These are phyloP conservation scores for Trichopria drosophilae DNA, from an alignment of 2,888 invertebrate species.

Conservation along the genomic window DNA sequence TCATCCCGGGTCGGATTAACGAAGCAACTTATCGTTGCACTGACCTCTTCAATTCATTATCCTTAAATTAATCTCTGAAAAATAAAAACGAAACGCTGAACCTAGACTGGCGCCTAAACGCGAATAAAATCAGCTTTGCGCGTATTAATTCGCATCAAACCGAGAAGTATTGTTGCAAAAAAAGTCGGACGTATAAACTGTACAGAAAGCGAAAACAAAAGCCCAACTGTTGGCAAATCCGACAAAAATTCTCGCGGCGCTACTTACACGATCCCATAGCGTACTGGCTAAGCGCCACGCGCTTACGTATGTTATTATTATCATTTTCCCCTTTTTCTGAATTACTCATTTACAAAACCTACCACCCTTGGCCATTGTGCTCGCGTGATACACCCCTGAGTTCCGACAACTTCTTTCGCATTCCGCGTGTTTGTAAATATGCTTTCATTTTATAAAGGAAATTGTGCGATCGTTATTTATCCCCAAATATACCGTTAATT, in stretches of 20 bases:
- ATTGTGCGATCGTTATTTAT: too few species aligned
- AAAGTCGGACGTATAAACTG: too few species aligned
- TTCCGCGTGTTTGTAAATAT: too few species aligned
- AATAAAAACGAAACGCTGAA: slow-evolving; percentile 4
- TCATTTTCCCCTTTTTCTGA: slow-evolving; percentile 30
- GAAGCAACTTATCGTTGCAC: too few species aligned
- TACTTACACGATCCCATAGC: slow-evolving; percentile 29
- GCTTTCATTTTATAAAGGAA: too few species aligned
- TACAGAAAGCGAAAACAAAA: slow-evolving; percentile 6
- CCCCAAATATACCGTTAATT: too few species aligned
- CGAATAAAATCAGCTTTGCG: slow-evolving; percentile 22
- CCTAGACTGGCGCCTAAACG: slow-evolving; percentile 15
- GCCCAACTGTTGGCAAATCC: slow-evolving; percentile 19
- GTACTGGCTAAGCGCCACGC: slow-evolving; percentile 12
- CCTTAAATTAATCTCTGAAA: slow-evolving; percentile 21
- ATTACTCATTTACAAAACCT: too few species aligned
- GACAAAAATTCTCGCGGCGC: slow-evolving; percentile 24
- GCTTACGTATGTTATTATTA: slow-evolving; percentile 25
- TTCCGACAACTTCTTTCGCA: too few species aligned
- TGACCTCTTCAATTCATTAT: slow-evolving; percentile 25
- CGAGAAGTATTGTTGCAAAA: too few species aligned
- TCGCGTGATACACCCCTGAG: too few species aligned
- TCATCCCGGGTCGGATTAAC: too few species aligned
- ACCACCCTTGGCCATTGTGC: slow-evolving; percentile 4
- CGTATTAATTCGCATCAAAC: slow-evolving; percentile 13